Evolutionary conservation across 2,113 vertebrate genomes (phyloP), one percentile per base, ranked within the genome.

Genomic region (Nestor notabilis): DNA sequence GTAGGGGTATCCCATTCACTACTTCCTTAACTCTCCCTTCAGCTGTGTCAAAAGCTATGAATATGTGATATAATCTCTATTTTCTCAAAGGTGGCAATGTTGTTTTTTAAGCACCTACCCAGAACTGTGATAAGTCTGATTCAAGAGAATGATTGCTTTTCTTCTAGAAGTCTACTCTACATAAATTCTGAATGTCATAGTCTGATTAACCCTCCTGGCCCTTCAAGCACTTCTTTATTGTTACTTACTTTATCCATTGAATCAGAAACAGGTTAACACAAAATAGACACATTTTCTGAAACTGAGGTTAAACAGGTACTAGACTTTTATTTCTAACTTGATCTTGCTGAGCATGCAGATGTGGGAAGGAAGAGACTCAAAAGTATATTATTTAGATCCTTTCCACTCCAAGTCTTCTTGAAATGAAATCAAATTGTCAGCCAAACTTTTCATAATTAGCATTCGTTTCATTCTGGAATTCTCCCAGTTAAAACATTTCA

Each of bases 11-110:
- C 6, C 9, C 29, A 52, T 31, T 75, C 46, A 41, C 17, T 25
- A 29, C 8, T 58, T 35, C 24, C 31, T 61, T 63, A 53, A 27
- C 4, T 49, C 14, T 91, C 76, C n/a, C 33, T 3, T 46, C 18
- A 93, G 21, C n/a, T 77, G 19, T 74, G 71, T 60, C 28, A 78
- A 76, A 87, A 96, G 23, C 75, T 58, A 69, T 70, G 49, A 78
- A 94, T 83, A 90, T 79, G 64, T 66, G 74, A 94, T 87, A 58
- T 60, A 89, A 61, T 81, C 68, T n/a, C n/a, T n/a, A n/a, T n/a
- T n/a, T n/a, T n/a, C n/a, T n/a, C n/a, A n/a, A n/a, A n/a, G 16
- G 14, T 41, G 8, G 4, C 5, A 76, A 37, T 37, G 33, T 13
- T 55, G 16, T 1, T 9, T 65, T 79, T 64, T 53, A 69, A 61